These are phyloP conservation scores for Agelas oroides DNA, from an alignment of 37 sponge, comb jelly and placozoan genomes.

Conservation along the genomic window DNA sequence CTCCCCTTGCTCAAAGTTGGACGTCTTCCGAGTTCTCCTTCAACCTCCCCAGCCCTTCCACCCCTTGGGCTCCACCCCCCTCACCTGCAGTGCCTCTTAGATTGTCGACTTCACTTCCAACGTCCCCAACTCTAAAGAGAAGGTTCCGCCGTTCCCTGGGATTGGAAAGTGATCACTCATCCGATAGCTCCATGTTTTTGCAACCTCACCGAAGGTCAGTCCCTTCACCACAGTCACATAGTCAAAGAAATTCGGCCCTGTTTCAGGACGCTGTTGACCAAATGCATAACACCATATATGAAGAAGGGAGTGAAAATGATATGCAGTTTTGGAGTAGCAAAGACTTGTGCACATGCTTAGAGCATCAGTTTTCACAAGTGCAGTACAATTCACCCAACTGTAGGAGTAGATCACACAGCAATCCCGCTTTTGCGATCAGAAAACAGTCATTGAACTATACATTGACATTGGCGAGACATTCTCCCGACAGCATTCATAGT, in stretches of 20 bases:
- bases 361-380: not conserved
- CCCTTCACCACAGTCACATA: too few relatives aligned
- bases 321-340: not conserved
- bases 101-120: conserved; percentile 9
- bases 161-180: not conserved
- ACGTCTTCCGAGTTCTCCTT: conserved; percentile 59
- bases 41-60: conserved; percentile 43
- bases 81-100: conserved; percentile 18
- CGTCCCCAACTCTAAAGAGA: conserved; percentile 20
- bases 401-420: conserved; percentile 31
- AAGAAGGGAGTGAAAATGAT: too few relatives aligned
- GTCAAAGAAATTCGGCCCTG: not conserved
- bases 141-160: conserved; percentile 19
- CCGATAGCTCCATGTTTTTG: not conserved
- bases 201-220: too few relatives aligned
- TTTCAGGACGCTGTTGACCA: not conserved
- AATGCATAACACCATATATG: too few relatives aligned
- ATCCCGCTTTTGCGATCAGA: not conserved
- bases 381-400: not conserved
- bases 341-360: not conserved
- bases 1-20: conserved; percentile 33
- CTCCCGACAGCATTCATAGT: conserved; percentile 7
- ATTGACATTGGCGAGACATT: not conserved
- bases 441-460: conserved; percentile 3
- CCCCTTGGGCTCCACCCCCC: conserved; percentile 66